Conservation (phyloP, 2,888 invertebrate species). For the Blomia tropicalis region DNA sequence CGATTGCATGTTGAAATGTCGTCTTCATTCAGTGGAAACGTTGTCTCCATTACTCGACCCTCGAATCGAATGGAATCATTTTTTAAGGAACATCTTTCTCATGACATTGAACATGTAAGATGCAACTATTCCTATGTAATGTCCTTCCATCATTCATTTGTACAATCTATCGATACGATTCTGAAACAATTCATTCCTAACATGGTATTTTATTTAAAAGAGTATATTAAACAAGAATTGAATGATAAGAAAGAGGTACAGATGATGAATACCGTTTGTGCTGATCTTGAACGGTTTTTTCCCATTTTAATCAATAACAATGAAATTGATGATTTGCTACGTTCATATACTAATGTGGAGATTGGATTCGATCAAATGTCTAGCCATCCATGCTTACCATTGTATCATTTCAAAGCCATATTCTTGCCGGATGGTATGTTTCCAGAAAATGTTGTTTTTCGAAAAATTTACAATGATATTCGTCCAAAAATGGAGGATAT, state of each 20-base stretch:
- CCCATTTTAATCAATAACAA: neutral
- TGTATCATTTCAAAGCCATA: neutral
- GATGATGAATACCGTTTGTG: neutral
- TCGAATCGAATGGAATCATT: neutral
- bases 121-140: neutral
- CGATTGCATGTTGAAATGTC: too few species aligned
- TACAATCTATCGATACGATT: neutral
- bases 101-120: neutral
- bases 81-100: neutral
- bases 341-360: neutral
- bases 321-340: neutral
- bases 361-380: neutral
- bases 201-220: neutral
- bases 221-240: neutral
- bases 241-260: neutral
- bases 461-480: neutral
- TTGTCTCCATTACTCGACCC: too few species aligned
- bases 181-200: neutral
- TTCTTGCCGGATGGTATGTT: neutral
- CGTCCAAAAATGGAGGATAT: neutral
- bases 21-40: too few species aligned
- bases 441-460: neutral
- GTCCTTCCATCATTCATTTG: neutral
- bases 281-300: neutral
- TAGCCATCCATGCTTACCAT: neutral